Evolutionary conservation across 2,113 vertebrate species (phyloP).

Genomic region (Paramormyrops kingsleyae): DNA sequence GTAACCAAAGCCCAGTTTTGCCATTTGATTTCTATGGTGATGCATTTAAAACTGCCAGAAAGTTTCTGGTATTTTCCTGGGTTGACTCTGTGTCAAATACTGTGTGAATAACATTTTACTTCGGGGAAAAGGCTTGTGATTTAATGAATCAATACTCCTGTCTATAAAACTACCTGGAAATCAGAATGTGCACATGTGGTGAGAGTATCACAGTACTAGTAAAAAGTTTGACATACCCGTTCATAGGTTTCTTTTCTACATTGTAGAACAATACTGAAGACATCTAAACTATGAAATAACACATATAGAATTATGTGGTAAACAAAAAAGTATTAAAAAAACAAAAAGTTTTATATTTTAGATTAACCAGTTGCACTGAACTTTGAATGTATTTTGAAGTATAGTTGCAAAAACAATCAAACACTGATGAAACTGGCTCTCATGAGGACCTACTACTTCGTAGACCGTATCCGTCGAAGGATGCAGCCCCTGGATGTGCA

Average conservation of each 20-base stretch:
- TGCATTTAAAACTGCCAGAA: conserved; percentile 20
- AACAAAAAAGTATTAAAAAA: neutral
- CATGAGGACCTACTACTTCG: neutral
- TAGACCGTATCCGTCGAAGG: neutral
- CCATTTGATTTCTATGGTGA: conserved; percentile 35
- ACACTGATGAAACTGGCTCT: neutral
- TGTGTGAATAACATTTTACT: neutral
- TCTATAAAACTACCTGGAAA: neutral
- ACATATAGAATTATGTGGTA: neutral
- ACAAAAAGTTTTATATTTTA: neutral
- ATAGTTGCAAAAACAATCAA: neutral
- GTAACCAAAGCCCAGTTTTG: neutral
- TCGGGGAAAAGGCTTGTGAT: neutral
- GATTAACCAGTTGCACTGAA: neutral
- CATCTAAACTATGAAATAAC: neutral
- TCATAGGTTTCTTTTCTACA: neutral
- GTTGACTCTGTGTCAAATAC: neutral
- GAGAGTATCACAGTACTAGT: neutral
- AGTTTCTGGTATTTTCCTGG: neutral
- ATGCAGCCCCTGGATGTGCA: neutral
- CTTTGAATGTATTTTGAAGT: neutral
- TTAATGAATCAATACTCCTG: neutral
- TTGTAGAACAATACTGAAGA: neutral
- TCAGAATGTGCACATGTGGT: neutral
- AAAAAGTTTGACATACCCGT: neutral